phyloP scores from a whole-genome alignment of 2,113 vertebrate species.

The Ameiurus melas region DNA sequence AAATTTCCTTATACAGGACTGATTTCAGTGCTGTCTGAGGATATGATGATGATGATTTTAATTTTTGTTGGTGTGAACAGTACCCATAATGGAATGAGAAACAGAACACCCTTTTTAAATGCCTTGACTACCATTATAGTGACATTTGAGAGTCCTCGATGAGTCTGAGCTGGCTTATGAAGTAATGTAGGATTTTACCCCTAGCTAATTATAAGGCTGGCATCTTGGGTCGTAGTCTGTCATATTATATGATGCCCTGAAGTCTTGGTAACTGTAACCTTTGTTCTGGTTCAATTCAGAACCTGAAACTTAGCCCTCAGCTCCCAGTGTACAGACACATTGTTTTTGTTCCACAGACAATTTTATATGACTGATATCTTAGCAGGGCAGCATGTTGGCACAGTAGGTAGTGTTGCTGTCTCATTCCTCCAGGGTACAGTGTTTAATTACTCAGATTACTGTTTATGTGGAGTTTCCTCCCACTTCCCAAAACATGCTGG shows the following conservation, averaged over 20 bases:
- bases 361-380: background rate
- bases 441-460: background rate
- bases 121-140: conserved; percentile 7
- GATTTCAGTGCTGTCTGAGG: background rate
- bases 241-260: conserved; percentile 48
- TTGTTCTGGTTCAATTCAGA: conserved; percentile 41
- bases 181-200: conserved; percentile 40
- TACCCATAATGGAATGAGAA: background rate
- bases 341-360: conserved; percentile 12
- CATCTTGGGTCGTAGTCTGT: conserved; percentile 46
- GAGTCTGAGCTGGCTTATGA: conserved; percentile 33
- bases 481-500: background rate
- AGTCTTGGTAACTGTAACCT: conserved; percentile 26
- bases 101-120: background rate
- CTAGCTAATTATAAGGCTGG: conserved; percentile 58
- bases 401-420: background rate
- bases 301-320: background rate
- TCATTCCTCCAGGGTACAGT: background rate
- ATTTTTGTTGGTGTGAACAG: background rate
- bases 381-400: background rate
- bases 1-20: background rate
- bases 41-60: background rate
- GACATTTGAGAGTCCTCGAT: conserved; percentile 13
- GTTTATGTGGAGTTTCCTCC: background rate
- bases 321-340: background rate